Base-by-base conservation (phyloP, 2,797 vertebrate genomes). In the Aselliscus stoliczkanus region DNA sequence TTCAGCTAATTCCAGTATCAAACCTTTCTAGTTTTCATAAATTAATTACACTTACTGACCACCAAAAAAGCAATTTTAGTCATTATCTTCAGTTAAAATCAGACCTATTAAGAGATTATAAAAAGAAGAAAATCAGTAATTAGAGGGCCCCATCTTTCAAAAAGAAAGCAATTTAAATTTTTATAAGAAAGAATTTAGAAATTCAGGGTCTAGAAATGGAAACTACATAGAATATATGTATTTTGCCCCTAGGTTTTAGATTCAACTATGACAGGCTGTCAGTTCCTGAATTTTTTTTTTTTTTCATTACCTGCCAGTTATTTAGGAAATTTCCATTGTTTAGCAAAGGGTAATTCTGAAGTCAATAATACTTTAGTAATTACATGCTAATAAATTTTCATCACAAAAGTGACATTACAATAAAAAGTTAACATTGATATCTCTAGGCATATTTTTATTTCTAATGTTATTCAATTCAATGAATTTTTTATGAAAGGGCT, bases 231-330 rank as follows among this genome's bases (percentile, higher is more conserved):
- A 97, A 97, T 98, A 95, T 97, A 97, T 96, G 95, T 96, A 98
- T 97, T 97, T 97, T 97, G 97, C 96, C 96, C 85, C 95, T 75
- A 95, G 97, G 95, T 98, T 97, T 97, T 93, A 97, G 93, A 97
- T 97, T 97, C 92, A 94, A 96, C 97, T 54, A 76, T 97, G 96
- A 98, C 97, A 97, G 80, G 44, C 86, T 98, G 97, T 97, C 97
- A 97, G 92, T 93, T 92, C 91, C 92, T 94, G 95, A 79, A 52
- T 56, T 93, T 97, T 94, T 97, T 42, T 97, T 42, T 42, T 97
- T 95, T 93, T 96, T 88, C 69, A 97, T 96, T 97, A 87, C n/a
- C 69, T 97, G 97, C 34, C 97, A 96, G 72, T 94, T 96, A 88
- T 93, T 96, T 96, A 92, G 95, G 64, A 95, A 82, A 97, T 96